Base-by-base conservation (phyloP, 2,888 invertebrate species). In the Barypeithes pellucidus region DNA sequence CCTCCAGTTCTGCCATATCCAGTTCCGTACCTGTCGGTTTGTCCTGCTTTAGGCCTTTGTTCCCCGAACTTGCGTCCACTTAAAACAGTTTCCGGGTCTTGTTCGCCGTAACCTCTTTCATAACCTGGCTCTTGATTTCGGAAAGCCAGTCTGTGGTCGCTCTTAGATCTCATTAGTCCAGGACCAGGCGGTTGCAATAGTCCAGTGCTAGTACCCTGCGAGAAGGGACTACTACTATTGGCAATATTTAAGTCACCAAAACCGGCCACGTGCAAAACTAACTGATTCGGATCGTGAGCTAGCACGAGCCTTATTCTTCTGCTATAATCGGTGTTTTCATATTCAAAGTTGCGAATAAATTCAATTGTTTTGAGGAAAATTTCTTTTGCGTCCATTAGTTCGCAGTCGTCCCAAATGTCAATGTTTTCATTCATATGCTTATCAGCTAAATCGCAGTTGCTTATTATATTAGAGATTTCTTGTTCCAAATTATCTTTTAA, bases 371-470 rank as follows among this genome's bases (percentile, higher is more conserved):
- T 96, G 20, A 97, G 88, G 88, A 98, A 98, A 77, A 97, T 96
- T 87, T 97, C 97, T 87, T 98, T 98, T 71, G 97, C 95, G 83
- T 97, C 96, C 89, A 97, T 95, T 77, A 97, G 89, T 84, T 96
- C 96, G 77, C 95, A 94, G 81, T 97, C 95, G 80, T 97, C 96
- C 93, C 97, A 96, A 81, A 95, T 94, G 45, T 95, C 93, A 1
- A 84, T 83, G 76, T 92, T 93, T 79, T 95, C 95, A 82, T 92
- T 94, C 90, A 97, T 95, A 84, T 96, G 94, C 85, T 96, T 96
- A 86, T 98, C 98, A 61, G 96, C 96, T 83, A 97, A 89, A 86
- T 98, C 98, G 88, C 98, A 98, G 87, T 98, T 99, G 85, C 97
- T 97, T 83, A 94, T 92, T 82, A 99, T 96, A 87, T 98, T 99